Conservation (phyloP, 1,140 invertebrate species). For the Drosophila insularis region DNA sequence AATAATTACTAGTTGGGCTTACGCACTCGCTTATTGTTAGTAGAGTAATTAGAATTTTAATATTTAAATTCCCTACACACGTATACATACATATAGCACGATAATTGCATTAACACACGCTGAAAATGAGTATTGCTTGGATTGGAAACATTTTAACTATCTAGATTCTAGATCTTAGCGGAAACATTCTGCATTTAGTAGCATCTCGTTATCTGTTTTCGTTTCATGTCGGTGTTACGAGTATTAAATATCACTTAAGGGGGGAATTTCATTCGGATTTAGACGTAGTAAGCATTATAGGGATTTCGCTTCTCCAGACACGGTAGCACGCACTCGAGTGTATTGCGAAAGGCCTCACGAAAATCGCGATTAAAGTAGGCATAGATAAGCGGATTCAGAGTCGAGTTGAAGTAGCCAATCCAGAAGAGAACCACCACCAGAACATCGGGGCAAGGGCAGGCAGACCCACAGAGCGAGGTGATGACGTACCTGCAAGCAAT, state of each 20-base stretch:
- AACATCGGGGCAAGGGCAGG: constrained; percentile 91
- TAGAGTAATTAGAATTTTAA: constrained; percentile 41
- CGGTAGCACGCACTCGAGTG: constrained; percentile 91
- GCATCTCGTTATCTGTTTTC: constrained; percentile 12
- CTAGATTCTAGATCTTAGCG: constrained; percentile 46
- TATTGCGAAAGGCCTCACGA: constrained; percentile 97
- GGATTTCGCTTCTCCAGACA: constrained; percentile 84
- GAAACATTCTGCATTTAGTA: constrained; percentile 16
- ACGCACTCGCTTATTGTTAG: constrained; percentile 17
- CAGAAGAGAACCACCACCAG: constrained; percentile 92
- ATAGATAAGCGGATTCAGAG: constrained; percentile 97
- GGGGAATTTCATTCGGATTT: constrained; percentile 41
- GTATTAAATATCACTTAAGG: constrained; percentile 65
- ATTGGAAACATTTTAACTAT: constrained; percentile 51
- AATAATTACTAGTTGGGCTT: constrained; percentile 31
- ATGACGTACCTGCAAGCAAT: constrained; percentile 89
- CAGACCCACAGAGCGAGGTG: constrained; percentile 90
- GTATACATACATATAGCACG: constrained; percentile 18
- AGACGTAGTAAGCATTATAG: constrained; percentile 84
- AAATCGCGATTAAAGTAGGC: constrained; percentile 99
- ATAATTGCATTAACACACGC: constrained; percentile 57
- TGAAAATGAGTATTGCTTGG: constrained; percentile 68
- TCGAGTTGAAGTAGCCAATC: constrained; percentile 97
- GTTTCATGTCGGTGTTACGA: constrained; percentile 32
- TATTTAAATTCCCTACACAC: constrained; percentile 54